Evolutionary conservation across 2,113 vertebrate species (phyloP), one percentile per base, ranked within the genome.

Genomic region (Brevimyrus niger): DNA sequence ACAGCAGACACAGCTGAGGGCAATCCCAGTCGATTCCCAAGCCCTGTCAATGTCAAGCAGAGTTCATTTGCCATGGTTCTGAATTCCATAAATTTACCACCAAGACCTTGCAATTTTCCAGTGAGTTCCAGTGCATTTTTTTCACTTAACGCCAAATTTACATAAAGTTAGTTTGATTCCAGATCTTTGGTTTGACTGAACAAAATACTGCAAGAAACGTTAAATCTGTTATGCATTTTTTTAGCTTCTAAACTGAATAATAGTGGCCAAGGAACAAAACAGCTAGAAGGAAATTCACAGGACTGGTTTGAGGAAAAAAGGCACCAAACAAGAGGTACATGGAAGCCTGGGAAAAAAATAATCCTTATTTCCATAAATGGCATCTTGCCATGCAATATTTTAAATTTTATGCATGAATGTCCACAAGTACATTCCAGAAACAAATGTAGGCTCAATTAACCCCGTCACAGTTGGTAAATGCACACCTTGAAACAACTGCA

Each of bases 401-500:
- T 51, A 88, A 69, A 88, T 58, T 50, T 1, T n/a, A 23, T 51
- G 85, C n/a, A 55, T 51, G 21, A 48, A 85, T 31, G n/a, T 84
- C 17, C 47, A 55, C 15, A 87, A 87, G 85, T 51, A 89, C 48
- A 89, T 80, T 87, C 89, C 44, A 88, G 89, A 31, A 90, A 89
- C 53, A 80, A 89, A 55, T 47, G 55, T 90, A 50, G 80, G 69
- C 88, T 89, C 92, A 50, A 27, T 83, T 83, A n/a, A 58, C 44
- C 53, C 91, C 91, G 90, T 90, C 90, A 86, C 65, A 89, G 91
- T 89, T 88, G 90, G 23, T 50, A 48, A 86, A 91, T 92, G 92
- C 91, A 90, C 92, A 91, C 87, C 76, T 91, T 91, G 85, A 91
- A 91, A 91, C 92, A 92, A 94, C 61, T 19, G 35, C 51, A 86